A percentile compares a stretch with the other conserved stretches of the same genome.
These are phyloP conservation scores for Philaenus spumarius DNA, from an alignment of 1,140 invertebrate genomes.

Conservation along the genomic window DNA sequence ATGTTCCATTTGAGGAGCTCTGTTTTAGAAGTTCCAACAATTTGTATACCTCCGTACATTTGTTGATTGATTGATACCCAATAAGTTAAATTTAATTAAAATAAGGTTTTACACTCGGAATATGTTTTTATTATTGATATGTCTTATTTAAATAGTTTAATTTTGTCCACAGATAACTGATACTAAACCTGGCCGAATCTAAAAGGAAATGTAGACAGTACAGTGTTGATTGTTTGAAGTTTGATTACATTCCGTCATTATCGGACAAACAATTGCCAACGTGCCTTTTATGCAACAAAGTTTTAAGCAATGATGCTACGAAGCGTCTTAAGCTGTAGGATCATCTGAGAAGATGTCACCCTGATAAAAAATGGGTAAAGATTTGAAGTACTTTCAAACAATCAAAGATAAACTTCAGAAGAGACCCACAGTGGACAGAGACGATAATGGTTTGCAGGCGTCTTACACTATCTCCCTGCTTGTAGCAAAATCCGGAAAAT, in stretches of 20 bases:
- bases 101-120: too few species aligned
- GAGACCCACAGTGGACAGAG: conserved; percentile 22
- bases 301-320: conserved; percentile 30
- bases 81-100: too few species aligned
- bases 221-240: neutral
- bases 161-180: too few species aligned
- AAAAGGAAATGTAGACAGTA: conserved; percentile 1
- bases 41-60: too few species aligned
- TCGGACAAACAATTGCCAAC: neutral
- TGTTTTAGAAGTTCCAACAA: too few species aligned
- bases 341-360: conserved; percentile 26
- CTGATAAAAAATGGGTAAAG: conserved; percentile 30
- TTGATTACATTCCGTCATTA: neutral
- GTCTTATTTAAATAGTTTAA: too few species aligned
- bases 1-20: too few species aligned
- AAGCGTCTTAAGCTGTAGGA: conserved; percentile 27
- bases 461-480: conserved; percentile 39
- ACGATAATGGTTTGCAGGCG: conserved; percentile 36
- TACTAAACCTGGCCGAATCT: neutral
- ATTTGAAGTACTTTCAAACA: conserved; percentile 35
- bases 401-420: conserved; percentile 29
- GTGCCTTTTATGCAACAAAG: conserved; percentile 21
- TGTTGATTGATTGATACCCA: too few species aligned
- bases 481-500: conserved; percentile 38
- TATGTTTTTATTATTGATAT: too few species aligned